Base-by-base conservation (phyloP, 2,888 invertebrate species). In the Vandiemenella viatica region DNA sequence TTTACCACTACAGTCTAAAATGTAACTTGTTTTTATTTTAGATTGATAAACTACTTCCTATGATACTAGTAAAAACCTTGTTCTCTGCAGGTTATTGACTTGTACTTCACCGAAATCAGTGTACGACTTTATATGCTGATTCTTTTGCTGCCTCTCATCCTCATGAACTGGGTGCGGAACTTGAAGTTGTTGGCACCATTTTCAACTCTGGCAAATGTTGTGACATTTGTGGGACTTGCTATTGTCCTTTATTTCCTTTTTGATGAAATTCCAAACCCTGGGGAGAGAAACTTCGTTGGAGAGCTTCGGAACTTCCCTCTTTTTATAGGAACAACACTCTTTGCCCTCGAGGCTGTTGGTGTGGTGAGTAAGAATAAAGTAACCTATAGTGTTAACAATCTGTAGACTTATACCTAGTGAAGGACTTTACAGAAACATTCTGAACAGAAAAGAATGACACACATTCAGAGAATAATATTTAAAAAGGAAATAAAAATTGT, bases 271-370 rank as follows among this genome's bases (percentile, higher is more conserved):
- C 73, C 80, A 0, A 61, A 68, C 0, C 57, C 76, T 1, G 66
- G 68, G 45, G 67, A 65, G 48, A 66, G 69, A 56, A 68, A 69
- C 55, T 67, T 67, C 55, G 60, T 75, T 13, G 73, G 74, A 0
- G 62, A 73, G 3, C 55, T 70, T 1, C 58, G 63, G 53, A 75
- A 71, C 58, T 77, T 82, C 60, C 86, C 89, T 0, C 67, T 91
- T 13, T 92, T 82, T 63, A 87, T 92, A 62, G 92, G 93, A 1
- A 92, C 91, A 0, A 86, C 88, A 2, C 71, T 95, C 49, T 95
- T 91, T 65, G 88, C 93, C 0, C 74, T 93, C 57, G 93, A 83
- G 57, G 83, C 83, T 1, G 82, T 83, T 23, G 83, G 83, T 18
- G 82, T 83, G 67, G 83, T 83, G 61, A 73, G 80, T 71, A 32